Conservation (phyloP, 2,888 invertebrate species). For the Monoplex corrugatus region DNA sequence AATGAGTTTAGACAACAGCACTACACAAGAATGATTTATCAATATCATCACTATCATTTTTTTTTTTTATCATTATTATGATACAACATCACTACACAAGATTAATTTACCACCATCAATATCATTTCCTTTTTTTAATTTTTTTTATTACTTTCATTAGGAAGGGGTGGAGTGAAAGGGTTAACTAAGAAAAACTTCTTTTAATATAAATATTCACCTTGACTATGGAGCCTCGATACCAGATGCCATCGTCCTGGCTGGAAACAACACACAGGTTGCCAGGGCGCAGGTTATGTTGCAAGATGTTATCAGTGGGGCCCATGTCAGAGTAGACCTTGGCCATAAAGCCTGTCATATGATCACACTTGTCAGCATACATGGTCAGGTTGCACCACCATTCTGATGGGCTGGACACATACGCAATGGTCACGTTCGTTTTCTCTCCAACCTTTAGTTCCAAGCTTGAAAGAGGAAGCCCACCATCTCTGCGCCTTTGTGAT, state of each 20-base stretch:
- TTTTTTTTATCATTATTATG: too few relatives aligned
- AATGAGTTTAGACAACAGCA: too few relatives aligned
- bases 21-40: too few relatives aligned
- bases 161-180: neutral
- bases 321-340: conserved; percentile 15
- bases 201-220: conserved; percentile 43
- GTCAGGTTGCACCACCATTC: conserved; percentile 56
- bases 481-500: neutral
- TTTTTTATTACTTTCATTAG: neutral
- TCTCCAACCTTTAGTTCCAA: conserved; percentile 43
- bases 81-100: too few relatives aligned
- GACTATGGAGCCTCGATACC: conserved; percentile 71
- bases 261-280: conserved; percentile 73
- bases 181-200: conserved; percentile 59
- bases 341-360: conserved; percentile 49
- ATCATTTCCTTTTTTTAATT: too few relatives aligned
- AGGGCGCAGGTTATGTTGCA: conserved; percentile 50
- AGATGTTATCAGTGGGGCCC: neutral
- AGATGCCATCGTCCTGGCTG: conserved; percentile 68
- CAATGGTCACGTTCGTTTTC: conserved; percentile 51
- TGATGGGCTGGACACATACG: conserved; percentile 49
- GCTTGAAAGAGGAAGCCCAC: neutral
- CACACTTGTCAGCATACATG: conserved; percentile 29
- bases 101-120: too few relatives aligned
- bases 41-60: too few relatives aligned